Base-by-base conservation (phyloP, 2,888 invertebrate genomes). In the Pandemis corylana region DNA sequence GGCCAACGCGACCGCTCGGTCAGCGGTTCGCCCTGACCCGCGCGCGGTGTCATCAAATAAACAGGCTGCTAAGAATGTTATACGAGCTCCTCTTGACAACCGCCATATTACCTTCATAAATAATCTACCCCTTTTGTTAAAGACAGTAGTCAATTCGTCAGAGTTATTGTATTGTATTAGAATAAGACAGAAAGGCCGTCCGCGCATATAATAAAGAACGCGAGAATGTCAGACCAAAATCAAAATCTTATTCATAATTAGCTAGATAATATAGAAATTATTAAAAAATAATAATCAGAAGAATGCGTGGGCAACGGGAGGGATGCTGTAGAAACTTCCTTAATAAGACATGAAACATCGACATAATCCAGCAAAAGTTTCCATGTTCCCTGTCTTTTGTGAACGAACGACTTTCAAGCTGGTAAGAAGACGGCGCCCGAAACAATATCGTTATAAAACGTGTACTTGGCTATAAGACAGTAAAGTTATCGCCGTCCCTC, bases 31-130 rank as follows among this genome's bases (percentile, higher is more conserved):
- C 78, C 62, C 77, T 80, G 84, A 83, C 83, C 83, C 78, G 81
- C 79, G 80, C 82, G 81, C 80, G 83, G 80, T 79, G 80, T 79
- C 79, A 82, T 82, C 81, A 82, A 83, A 85, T 85, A 84, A 85
- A 83, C 83, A 83, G 81, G 79, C 77, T 80, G 77, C 77, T 82
- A 79, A 82, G 82, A 83, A 83, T 84, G 85, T 82, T 84, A 82
- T 80, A 85, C 80, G 79, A 81, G 76, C 80, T 78, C 80, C 78
- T 77, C 81, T 77, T 77, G 76, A 77, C 78, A 80, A 78, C 77
- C 78, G 76, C 71, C 68, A 68, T 79, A 77, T 78, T 81, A 44
- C 65, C 56, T 46, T 20, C 56, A 36, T 64, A 59, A 64, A 64
- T 42, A 63, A 51, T 53, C 41, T 44, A 63, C 62, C n/a, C 49